Conservation (phyloP, 2,888 invertebrate species). For the Athalia rosae region DNA sequence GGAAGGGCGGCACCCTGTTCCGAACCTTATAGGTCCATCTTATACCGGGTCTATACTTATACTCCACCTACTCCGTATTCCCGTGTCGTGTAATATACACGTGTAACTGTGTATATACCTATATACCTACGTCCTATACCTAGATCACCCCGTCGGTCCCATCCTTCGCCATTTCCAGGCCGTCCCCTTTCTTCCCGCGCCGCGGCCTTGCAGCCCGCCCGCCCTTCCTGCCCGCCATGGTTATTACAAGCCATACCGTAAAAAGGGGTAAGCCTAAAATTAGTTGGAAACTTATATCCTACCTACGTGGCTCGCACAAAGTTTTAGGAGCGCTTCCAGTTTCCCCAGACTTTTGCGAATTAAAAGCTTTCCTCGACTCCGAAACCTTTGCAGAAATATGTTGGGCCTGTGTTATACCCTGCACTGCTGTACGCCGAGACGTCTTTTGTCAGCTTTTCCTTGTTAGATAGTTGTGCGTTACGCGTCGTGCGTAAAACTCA, state of each 20-base stretch:
- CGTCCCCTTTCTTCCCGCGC: slow-evolving; percentile 35
- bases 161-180: slow-evolving; percentile 41
- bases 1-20: slow-evolving; percentile 41
- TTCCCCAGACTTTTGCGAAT: slow-evolving; percentile 44
- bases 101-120: background rate
- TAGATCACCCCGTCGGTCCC: slow-evolving; percentile 35
- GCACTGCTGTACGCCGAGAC: too few relatives aligned
- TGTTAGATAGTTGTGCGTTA: too few relatives aligned
- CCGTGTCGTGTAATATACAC: slow-evolving; percentile 33
- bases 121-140: slow-evolving; percentile 1
- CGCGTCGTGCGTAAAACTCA: background rate
- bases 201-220: slow-evolving; percentile 3
- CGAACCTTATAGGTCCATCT: slow-evolving; percentile 42
- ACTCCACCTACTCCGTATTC: slow-evolving; percentile 38
- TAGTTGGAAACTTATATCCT: slow-evolving; percentile 54
- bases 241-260: slow-evolving; percentile 56
- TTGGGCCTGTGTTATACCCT: too few relatives aligned
- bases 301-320: slow-evolving; percentile 31
- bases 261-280: slow-evolving; percentile 56
- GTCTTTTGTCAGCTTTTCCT: too few relatives aligned
- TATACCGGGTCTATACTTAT: slow-evolving; percentile 39
- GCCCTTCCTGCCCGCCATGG: slow-evolving; percentile 27
- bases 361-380: slow-evolving; percentile 43
- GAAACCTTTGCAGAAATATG: background rate
- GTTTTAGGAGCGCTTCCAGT: slow-evolving; percentile 41